These are phyloP conservation scores for Loripinus fragilis DNA, from an alignment of 2,888 invertebrate genomes.

Conservation along the genomic window DNA sequence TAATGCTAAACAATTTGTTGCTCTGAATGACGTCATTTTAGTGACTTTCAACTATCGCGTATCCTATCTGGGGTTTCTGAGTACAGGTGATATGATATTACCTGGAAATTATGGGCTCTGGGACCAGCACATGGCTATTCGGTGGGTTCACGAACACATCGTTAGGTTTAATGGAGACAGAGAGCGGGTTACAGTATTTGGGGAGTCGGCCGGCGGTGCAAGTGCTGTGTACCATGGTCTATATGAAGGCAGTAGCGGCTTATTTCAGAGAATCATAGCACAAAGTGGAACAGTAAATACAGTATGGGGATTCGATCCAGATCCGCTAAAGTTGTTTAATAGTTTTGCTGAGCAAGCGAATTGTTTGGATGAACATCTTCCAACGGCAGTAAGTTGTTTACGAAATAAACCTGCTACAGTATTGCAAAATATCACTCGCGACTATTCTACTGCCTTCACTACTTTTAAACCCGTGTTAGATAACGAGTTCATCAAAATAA, in stretches of 20 bases:
- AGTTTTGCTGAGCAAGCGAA: background rate
- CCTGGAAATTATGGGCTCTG: background rate
- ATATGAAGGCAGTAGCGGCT: background rate
- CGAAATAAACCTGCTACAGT: background rate
- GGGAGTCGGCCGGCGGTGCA: background rate
- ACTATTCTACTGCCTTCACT: background rate
- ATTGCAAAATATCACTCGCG: background rate
- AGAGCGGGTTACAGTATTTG: background rate
- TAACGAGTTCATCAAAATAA: background rate
- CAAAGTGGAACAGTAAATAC: background rate
- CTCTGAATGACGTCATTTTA: background rate
- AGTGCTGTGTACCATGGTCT: background rate
- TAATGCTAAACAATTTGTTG: background rate
- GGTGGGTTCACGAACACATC: background rate
- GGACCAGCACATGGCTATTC: background rate
- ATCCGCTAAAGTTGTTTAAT: background rate
- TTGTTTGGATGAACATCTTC: background rate
- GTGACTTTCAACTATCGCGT: background rate
- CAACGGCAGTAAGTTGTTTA: background rate
- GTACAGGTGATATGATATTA: background rate
- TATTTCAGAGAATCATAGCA: background rate
- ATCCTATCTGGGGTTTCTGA: background rate
- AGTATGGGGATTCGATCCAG: background rate
- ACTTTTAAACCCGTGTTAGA: background rate
- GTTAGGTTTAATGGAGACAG: background rate